Conservation (phyloP, 2,888 invertebrate species). For the Volucella zonaria region DNA sequence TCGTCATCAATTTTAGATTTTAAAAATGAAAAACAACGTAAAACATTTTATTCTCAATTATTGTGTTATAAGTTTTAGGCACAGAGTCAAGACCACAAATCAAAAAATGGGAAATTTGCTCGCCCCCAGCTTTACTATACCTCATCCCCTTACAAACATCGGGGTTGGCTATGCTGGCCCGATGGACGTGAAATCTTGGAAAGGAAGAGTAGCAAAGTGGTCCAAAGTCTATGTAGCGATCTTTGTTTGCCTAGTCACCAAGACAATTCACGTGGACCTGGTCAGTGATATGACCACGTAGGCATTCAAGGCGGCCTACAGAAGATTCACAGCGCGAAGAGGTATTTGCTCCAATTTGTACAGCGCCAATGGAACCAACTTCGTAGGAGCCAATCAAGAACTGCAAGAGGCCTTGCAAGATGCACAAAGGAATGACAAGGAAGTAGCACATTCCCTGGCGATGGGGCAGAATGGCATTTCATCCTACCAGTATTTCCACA, state of each 20-base stretch:
- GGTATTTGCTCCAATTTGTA: slow-evolving; percentile 74
- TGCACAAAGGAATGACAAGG: slow-evolving; percentile 32
- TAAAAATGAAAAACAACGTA: too few relatives aligned
- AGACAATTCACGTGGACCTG: too few relatives aligned
- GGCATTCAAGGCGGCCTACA: too few relatives aligned
- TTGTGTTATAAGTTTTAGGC: too few relatives aligned
- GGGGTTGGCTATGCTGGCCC: too few relatives aligned
- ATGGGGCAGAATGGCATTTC: not conserved
- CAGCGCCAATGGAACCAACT: slow-evolving; percentile 76
- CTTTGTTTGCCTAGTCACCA: too few relatives aligned
- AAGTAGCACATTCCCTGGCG: not conserved
- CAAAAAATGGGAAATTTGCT: not conserved
- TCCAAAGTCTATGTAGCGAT: too few relatives aligned
- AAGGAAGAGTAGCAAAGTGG: too few relatives aligned
- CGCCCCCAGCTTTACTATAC: slow-evolving; percentile 1
- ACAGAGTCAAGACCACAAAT: not conserved
- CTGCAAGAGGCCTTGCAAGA: slow-evolving; percentile 16
- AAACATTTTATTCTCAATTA: too few relatives aligned
- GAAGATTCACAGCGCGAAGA: slow-evolving; percentile 56
- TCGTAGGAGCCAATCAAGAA: slow-evolving; percentile 74
- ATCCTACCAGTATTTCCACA: not conserved
- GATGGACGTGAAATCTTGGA: not conserved
- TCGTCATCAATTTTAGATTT: too few relatives aligned
- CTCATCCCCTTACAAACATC: not conserved
- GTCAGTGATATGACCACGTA: too few relatives aligned